Evolutionary conservation across 2,888 invertebrate genomes (phyloP).

Genomic region (Polyommatus icarus): DNA sequence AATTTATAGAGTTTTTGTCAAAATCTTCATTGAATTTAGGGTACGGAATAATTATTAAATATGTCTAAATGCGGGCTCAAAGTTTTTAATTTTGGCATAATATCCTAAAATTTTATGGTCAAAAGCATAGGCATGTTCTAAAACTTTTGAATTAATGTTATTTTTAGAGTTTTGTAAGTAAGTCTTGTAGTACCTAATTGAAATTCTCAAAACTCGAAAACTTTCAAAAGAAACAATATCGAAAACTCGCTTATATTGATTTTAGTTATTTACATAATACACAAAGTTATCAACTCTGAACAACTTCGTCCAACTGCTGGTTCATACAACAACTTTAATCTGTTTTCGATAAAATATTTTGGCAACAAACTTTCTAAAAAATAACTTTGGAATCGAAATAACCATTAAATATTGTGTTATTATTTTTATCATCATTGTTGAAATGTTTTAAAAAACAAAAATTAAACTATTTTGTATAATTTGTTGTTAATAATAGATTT

Average conservation of each 20-base stretch:
- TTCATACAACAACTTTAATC: constrained; percentile 14
- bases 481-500: too few relatives aligned
- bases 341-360: constrained; percentile 25
- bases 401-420: not conserved
- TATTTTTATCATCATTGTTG: not conserved
- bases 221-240: not conserved
- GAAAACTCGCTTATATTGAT: not conserved
- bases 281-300: not conserved
- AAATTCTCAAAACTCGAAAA: not conserved
- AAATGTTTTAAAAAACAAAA: not conserved
- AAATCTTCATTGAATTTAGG: too few relatives aligned
- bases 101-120: too few relatives aligned
- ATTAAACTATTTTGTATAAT: too few relatives aligned
- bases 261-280: constrained; percentile 5
- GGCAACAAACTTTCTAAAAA: not conserved
- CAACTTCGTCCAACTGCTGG: constrained; percentile 19
- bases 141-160: too few relatives aligned
- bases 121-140: too few relatives aligned
- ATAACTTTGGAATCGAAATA: not conserved
- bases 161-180: too few relatives aligned
- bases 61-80: too few relatives aligned
- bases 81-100: too few relatives aligned
- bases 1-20: too few relatives aligned
- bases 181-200: not conserved
- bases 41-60: too few relatives aligned